phyloP scores from a whole-genome alignment of 2,797 vertebrate genomes.

The Sebastes oblongus region DNA sequence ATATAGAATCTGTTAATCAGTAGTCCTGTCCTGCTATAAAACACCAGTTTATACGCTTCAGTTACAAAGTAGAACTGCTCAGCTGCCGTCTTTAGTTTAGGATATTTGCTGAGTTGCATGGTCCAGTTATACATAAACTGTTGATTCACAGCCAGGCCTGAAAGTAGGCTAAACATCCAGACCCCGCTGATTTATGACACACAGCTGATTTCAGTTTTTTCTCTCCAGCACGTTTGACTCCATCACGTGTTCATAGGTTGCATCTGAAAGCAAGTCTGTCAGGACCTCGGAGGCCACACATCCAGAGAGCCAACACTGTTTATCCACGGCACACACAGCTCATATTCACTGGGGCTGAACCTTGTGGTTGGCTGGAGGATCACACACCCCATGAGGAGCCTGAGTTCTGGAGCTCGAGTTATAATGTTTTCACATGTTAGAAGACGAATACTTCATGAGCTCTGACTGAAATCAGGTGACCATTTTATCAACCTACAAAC shows the following conservation, averaged over 20 bases:
- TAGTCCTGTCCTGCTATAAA: not conserved
- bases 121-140: not conserved
- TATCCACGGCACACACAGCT: not conserved
- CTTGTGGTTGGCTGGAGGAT: not conserved
- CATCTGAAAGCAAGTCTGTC: constrained; percentile 7
- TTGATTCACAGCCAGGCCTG: not conserved
- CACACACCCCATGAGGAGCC: not conserved
- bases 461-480: not conserved
- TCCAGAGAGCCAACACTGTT: not conserved
- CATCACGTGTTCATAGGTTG: not conserved
- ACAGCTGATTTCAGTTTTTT: not conserved
- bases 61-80: not conserved
- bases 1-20: not conserved
- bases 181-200: not conserved
- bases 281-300: not conserved
- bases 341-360: not conserved
- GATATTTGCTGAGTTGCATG: not conserved
- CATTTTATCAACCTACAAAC: not conserved
- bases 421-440: not conserved
- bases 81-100: not conserved
- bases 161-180: not conserved
- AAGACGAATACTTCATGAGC: not conserved
- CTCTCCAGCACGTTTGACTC: not conserved
- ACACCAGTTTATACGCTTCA: not conserved
- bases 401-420: not conserved